A percentile compares a stretch with the other conserved stretches of the same genome.
phyloP scores from a whole-genome alignment of 1,140 invertebrate genomes.

The Pissodes strobi region DNA sequence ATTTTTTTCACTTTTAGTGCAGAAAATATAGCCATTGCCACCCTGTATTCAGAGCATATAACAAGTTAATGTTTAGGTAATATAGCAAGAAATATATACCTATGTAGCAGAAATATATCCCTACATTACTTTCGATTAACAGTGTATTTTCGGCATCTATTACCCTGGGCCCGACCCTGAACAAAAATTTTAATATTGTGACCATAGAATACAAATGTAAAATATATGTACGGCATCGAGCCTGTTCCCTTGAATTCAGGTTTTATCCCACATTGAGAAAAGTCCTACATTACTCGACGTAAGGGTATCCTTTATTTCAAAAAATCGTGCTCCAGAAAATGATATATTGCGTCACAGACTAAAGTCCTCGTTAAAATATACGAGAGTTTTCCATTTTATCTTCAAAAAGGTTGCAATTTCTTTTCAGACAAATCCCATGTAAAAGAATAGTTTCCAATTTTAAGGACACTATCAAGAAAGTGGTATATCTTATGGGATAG shows the following conservation, averaged over 20 bases:
- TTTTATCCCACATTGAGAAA: slow-evolving; percentile 19
- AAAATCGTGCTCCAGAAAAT: slow-evolving; percentile 32
- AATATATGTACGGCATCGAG: slow-evolving; percentile 1
- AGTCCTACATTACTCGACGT: slow-evolving; percentile 12
- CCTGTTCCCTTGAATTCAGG: neutral
- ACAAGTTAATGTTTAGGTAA: too few species aligned
- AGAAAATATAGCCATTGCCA: too few species aligned
- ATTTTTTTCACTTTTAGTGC: too few species aligned
- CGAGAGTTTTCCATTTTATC: slow-evolving; percentile 39
- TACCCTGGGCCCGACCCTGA: too few species aligned
- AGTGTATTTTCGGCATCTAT: too few species aligned
- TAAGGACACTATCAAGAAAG: slow-evolving; percentile 32
- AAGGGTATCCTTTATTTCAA: slow-evolving; percentile 30
- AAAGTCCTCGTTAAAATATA: slow-evolving; percentile 40
- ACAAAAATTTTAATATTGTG: slow-evolving; percentile 15
- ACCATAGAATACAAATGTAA: slow-evolving; percentile 11
- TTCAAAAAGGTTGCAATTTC: slow-evolving; percentile 35
- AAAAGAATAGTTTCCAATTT: slow-evolving; percentile 40
- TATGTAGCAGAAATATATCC: too few species aligned
- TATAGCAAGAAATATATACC: too few species aligned
- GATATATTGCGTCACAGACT: slow-evolving; percentile 35
- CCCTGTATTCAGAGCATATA: too few species aligned
- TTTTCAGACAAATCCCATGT: slow-evolving; percentile 34
- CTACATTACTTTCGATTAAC: too few species aligned
- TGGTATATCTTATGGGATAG: slow-evolving; percentile 31